Evolutionary conservation across 2,797 vertebrate species (phyloP).

Genomic region (Peromyscus aztecus): DNA sequence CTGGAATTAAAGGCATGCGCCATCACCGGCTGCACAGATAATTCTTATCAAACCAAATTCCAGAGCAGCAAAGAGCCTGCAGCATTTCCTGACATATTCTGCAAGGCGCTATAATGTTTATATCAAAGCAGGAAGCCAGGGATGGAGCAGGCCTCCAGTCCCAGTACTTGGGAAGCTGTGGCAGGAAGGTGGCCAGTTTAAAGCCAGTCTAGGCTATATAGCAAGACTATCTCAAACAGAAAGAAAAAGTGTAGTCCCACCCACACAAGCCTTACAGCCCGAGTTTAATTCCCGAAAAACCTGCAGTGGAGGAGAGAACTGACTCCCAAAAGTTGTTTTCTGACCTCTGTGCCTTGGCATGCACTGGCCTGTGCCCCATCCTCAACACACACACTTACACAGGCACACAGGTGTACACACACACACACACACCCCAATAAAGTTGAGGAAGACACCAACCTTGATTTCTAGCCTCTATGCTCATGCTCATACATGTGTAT

Average conservation of each 20-base stretch:
- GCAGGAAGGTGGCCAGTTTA: background rate
- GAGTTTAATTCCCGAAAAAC: background rate
- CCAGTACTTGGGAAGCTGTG: background rate
- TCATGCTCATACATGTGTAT: too few species aligned
- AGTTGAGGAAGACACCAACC: too few species aligned
- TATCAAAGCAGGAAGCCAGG: background rate
- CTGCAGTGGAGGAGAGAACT: background rate
- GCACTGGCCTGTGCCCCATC: background rate
- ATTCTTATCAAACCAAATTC: background rate
- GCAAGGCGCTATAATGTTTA: background rate
- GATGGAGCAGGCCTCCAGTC: background rate
- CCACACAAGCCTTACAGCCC: background rate
- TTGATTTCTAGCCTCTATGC: too few species aligned
- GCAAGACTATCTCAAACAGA: background rate
- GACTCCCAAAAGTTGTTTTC: background rate
- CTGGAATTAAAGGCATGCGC: background rate
- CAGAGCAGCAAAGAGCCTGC: background rate
- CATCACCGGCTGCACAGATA: background rate
- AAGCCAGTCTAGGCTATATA: background rate
- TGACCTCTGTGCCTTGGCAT: background rate
- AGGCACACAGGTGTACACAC: background rate
- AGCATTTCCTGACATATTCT: background rate
- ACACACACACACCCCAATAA: too few species aligned
- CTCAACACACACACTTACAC: background rate
- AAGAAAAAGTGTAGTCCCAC: background rate